Evolutionary conservation across 92 coral and sea anemone species (phyloP), one percentile per base, ranked within the genome.

Genomic region (Epizoanthus ramosus): DNA sequence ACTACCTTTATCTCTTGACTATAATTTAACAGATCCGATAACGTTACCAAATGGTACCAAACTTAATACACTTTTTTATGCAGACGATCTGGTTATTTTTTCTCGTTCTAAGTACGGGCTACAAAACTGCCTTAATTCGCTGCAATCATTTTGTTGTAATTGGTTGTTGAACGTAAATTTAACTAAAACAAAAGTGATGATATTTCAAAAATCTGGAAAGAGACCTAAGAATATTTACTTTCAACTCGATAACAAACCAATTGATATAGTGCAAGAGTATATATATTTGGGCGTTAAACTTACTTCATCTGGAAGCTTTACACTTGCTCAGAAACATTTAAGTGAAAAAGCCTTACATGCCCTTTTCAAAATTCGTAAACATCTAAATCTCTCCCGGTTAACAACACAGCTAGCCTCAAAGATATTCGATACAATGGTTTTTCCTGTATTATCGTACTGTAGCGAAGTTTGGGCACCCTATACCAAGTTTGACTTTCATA

Each of bases 341-440:
- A 57, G 60, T n/a, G 60, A 57, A 18, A 57, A 57, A 3, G 60
- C 17, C 17, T 37, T 4, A 35, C 16, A 7, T 57, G 60, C 60
- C 2, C 17, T 57, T 0, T 57, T 3, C 8, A 57, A 6, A 7
- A 57, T 57, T 57, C 60, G 60, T 1, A 57, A n/a, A 7, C 60
- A 57, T 7, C 8, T 57, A 6, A 57, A 57, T 57, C 8, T 57
- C 18, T 57, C 15, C 0, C 60, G 60, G 1, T 7, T 57, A 5
- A 2, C 60, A 57, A n/a, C 8, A 12, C 0, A 57, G 16, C 60
- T 57, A 2, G 85, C 85, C 5, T 60, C 31, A 2, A 63, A 81
- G 60, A 81, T 81, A 68, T 81, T 68, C 69, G 60, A 57, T 18
- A 13, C 60, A 12, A 57, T 57, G 17, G 60, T 57, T 0, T 57